Percentiles rank a stretch among this genome's conserved stretches.
Conservation (phyloP, 1,140 invertebrate species). For the Temnothorax longispinosus region DNA sequence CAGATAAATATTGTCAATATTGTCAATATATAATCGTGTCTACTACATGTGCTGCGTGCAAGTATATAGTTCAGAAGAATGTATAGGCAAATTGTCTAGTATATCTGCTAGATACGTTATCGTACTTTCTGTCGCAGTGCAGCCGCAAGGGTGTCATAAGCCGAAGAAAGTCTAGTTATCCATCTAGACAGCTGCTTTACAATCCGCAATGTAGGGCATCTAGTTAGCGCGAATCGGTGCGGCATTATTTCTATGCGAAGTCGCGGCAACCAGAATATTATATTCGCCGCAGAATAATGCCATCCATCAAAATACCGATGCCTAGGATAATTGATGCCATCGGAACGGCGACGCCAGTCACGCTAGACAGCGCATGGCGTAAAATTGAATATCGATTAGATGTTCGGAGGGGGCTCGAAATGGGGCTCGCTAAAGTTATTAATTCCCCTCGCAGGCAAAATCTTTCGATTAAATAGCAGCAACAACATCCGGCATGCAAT, state of each 20-base stretch:
- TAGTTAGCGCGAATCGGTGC: conserved; percentile 62
- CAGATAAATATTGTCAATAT: background rate
- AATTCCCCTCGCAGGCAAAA: conserved; percentile 67
- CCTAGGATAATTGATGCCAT: conserved; percentile 78
- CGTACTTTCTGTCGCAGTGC: conserved; percentile 24
- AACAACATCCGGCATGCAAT: conserved; percentile 63
- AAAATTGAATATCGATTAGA: conserved; percentile 78
- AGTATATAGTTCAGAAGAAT: conserved; percentile 19
- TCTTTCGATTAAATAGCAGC: conserved; percentile 71
- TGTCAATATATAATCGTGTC: background rate
- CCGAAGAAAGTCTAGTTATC: conserved; percentile 49
- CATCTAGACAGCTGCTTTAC: conserved; percentile 48
- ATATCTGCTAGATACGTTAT: background rate
- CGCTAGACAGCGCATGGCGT: conserved; percentile 77
- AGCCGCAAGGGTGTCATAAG: conserved; percentile 25
- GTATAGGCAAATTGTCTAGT: background rate
- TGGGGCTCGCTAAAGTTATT: conserved; percentile 72
- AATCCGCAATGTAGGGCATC: conserved; percentile 47
- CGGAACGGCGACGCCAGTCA: conserved; percentile 74
- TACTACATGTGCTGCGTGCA: background rate
- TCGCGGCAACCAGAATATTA: conserved; percentile 70
- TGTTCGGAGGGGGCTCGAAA: conserved; percentile 67
- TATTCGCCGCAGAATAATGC: conserved; percentile 73
- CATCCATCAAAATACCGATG: conserved; percentile 77
- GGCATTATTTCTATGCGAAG: conserved; percentile 68